Evolutionary conservation across 37 sponge, comb jelly and placozoan species (phyloP).

Genomic region (Mnemiopsis leidyi): DNA sequence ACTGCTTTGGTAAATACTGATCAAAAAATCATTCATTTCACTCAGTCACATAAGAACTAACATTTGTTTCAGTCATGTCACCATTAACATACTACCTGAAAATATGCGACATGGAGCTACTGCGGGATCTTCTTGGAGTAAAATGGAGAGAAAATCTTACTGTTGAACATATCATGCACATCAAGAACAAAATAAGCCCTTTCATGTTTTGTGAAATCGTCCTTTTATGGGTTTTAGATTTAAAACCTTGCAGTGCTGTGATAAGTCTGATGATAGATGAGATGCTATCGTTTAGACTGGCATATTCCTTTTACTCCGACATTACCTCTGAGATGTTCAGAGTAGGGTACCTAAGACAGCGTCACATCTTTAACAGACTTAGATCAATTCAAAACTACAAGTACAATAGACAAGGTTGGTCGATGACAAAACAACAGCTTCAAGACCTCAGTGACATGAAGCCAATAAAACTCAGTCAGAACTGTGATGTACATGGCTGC

Average conservation of each 20-base stretch:
- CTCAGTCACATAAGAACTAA: no score
- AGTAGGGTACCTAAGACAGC: conserved; percentile 12
- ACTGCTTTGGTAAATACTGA: no score
- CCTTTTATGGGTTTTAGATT: conserved; percentile 13
- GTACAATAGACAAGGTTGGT: not conserved
- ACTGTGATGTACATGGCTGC: not conserved
- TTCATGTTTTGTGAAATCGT: conserved; percentile 1
- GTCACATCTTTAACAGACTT: conserved; percentile 18
- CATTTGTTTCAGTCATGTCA: not conserved
- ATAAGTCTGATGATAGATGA: not conserved
- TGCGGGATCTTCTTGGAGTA: not conserved
- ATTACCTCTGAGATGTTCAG: not conserved
- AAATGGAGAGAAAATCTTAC: conserved; percentile 7
- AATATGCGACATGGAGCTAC: not conserved
- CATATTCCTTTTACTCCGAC: not conserved
- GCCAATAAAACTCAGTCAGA: not conserved
- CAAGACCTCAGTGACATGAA: not conserved
- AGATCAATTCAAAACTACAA: not conserved
- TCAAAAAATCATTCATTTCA: no score
- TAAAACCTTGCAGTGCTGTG: conserved; percentile 6
- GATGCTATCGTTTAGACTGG: not conserved
- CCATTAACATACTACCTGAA: conserved; percentile 5
- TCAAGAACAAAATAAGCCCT: conserved; percentile 3
- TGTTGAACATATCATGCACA: not conserved
- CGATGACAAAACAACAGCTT: not conserved